These are phyloP conservation scores for Rutilus rutilus DNA, from an alignment of 2,113 vertebrate species.

Conservation along the genomic window DNA sequence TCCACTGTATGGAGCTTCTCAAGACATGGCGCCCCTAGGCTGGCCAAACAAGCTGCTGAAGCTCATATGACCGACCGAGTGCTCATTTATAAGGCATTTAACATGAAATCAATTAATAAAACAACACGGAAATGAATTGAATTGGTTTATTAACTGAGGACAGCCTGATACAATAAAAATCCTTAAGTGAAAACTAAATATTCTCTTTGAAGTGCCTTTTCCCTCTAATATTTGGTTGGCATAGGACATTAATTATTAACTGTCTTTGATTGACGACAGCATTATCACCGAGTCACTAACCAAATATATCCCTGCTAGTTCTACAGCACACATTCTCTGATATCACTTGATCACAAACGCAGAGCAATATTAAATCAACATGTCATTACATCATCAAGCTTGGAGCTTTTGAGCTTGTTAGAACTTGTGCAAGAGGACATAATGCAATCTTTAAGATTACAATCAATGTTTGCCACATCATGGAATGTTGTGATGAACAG, in stretches of 20 bases:
- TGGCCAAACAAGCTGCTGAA: conserved; percentile 52
- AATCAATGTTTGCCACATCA: conserved; percentile 10
- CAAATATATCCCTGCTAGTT: background rate
- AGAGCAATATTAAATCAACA: background rate
- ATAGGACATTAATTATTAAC: conserved; percentile 10
- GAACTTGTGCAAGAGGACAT: background rate
- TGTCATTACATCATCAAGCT: background rate
- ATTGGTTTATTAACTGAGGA: background rate
- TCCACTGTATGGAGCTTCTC: background rate
- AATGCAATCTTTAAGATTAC: background rate
- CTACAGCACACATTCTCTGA: background rate
- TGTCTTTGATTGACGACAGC: background rate
- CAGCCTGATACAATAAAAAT: background rate
- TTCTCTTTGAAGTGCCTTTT: background rate
- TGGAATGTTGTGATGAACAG: background rate
- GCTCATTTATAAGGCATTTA: background rate
- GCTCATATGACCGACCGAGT: conserved; percentile 71
- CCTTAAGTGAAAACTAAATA: background rate
- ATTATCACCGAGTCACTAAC: conserved; percentile 8
- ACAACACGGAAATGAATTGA: background rate
- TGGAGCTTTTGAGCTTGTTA: background rate
- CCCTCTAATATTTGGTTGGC: background rate
- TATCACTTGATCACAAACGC: background rate
- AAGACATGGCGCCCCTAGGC: conserved; percentile 51
- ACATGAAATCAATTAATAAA: conserved; percentile 14